A percentile compares a stretch with the other conserved stretches of the same genome.
These are phyloP conservation scores for Camponotus fellah DNA, from an alignment of 2,888 invertebrate species.

Conservation along the genomic window DNA sequence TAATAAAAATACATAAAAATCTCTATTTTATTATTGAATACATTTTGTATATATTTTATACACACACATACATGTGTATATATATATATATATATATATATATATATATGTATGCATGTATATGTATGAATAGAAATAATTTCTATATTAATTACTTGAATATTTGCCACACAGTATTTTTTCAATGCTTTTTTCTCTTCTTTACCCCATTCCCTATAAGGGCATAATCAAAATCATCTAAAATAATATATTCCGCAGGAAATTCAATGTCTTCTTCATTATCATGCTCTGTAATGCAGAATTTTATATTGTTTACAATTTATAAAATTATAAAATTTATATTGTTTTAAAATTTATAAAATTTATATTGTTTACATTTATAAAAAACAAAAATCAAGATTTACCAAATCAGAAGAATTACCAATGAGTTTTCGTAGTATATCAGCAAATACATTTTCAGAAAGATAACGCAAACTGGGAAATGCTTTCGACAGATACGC, in stretches of 20 bases:
- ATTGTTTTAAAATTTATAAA: too few relatives aligned
- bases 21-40: not conserved
- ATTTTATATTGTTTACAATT: conserved; percentile 3
- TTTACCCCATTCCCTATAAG: conserved; percentile 72
- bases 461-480: conserved; percentile 80
- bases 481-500: conserved; percentile 74
- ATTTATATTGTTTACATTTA: not conserved
- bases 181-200: conserved; percentile 42
- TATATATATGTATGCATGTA: too few relatives aligned
- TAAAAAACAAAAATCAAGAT: not conserved
- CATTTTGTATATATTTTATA: not conserved
- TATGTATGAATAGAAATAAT: not conserved
- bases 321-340: too few relatives aligned
- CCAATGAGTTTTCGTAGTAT: conserved; percentile 74
- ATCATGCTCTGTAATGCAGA: conserved; percentile 37
- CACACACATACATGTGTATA: not conserved
- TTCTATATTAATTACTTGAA: not conserved
- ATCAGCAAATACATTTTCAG: conserved; percentile 80
- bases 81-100: not conserved
- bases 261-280: conserved; percentile 73
- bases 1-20: not conserved
- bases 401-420: conserved; percentile 65
- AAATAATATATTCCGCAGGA: conserved; percentile 73
- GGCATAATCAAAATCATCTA: conserved; percentile 80
- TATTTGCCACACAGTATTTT: not conserved